phyloP scores from a whole-genome alignment of 2,113 vertebrate species.

The Urocitellus parryii region DNA sequence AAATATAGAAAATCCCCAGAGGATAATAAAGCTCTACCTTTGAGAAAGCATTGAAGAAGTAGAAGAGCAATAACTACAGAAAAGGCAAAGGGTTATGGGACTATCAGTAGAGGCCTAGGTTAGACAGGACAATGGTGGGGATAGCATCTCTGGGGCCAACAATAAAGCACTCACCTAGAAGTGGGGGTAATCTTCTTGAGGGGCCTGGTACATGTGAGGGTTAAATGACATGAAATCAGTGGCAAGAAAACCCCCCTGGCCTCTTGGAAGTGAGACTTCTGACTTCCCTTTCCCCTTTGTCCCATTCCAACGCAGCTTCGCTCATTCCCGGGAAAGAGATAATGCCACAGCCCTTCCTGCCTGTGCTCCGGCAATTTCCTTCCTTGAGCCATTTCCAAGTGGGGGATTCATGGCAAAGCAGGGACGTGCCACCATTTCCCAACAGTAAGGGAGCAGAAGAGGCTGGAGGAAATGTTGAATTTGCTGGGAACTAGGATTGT shows the following conservation, averaged over 20 bases:
- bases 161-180: not conserved
- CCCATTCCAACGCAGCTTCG: conserved; percentile 12
- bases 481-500: not conserved
- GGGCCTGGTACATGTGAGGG: not conserved
- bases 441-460: not conserved
- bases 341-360: conserved; percentile 39
- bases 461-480: not conserved
- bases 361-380: conserved; percentile 53
- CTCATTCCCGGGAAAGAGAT: conserved; percentile 56
- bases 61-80: conserved; percentile 21
- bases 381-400: conserved; percentile 21
- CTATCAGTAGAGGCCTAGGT: not conserved
- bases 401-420: not conserved
- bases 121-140: not conserved
- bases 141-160: not conserved
- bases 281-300: not conserved
- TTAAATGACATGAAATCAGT: not conserved
- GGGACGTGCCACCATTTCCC: not conserved
- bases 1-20: conserved; percentile 43
- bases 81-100: not conserved
- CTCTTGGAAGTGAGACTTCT: conserved; percentile 47
- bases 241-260: conserved; percentile 9
- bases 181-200: not conserved
- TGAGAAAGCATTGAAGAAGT: conserved; percentile 35
- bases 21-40: not conserved